Evolutionary conservation across 2,888 invertebrate genomes (phyloP).

Genomic region (Oasisia sp.): DNA sequence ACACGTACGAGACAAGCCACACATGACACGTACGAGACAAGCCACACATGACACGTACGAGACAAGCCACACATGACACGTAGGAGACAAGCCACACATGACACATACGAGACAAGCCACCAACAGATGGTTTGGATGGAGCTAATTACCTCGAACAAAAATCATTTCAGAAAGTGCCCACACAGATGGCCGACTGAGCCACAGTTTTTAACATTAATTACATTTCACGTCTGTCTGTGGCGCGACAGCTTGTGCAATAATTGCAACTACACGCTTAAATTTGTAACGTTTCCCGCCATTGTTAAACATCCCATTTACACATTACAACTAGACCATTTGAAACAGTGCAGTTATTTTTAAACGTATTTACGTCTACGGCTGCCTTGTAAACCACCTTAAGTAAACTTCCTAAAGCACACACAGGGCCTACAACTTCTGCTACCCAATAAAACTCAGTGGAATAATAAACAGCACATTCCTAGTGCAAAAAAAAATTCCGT

Average conservation of each 20-base stretch:
- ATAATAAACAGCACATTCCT: neutral
- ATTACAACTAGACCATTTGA: neutral
- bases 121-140: neutral
- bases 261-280: neutral
- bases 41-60: too few relatives aligned
- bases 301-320: neutral
- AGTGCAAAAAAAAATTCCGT: neutral
- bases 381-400: neutral
- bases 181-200: neutral
- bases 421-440: neutral
- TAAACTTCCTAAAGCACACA: neutral
- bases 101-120: too few relatives aligned
- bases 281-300: neutral
- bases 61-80: too few relatives aligned
- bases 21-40: too few relatives aligned
- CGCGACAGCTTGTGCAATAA: neutral
- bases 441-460: neutral
- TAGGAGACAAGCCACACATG: too few relatives aligned
- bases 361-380: neutral
- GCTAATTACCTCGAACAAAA: slow-evolving; percentile 3
- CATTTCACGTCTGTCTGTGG: neutral
- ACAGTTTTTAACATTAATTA: neutral
- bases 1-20: too few relatives aligned
- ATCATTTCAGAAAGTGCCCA: neutral
- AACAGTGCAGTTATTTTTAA: neutral